Base-by-base conservation (phyloP, 2,113 vertebrate species). In the Scophthalmus maximus region DNA sequence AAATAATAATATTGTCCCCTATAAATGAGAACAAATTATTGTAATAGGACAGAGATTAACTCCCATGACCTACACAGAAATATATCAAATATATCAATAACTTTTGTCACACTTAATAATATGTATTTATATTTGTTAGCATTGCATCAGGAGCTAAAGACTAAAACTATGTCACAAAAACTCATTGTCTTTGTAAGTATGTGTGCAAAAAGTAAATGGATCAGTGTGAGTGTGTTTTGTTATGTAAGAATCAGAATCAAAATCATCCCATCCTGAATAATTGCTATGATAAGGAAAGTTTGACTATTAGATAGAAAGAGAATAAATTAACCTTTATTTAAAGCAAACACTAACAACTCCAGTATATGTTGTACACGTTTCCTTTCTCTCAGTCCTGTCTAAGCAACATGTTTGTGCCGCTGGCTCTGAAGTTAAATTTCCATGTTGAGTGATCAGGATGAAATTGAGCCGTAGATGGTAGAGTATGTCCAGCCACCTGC, bases 51-150 rank as follows among this genome's bases (percentile, higher is more conserved):
- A 52, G 34, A 42, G 26, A 64, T 22, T 1, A 9, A 14, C 17
- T 36, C 59, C 17, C 26, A 9, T 63, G 10, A 4, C 20, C 11
- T 23, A 46, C 22, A 73, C 34, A 50, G 9, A 52, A 67, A 32
- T 40, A 63, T 15, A 60, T 56, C 70, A 74, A 29, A 25, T 34
- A 68, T 17, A 56, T 58, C 69, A 73, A 27, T 58, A 71, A 70
- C 47, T 34, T 69, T 60, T 61, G 22, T 70, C 44, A 76, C 57
- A 66, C 76, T 88, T 87, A 82, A 85, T 30, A 66, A 36, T 44
- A 17, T 17, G 3, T 44, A 8, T 17, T 3, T 73, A 23, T 67
- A 22, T 63, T 42, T 46, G 30, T 74, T 53, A 64, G 69, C 51
- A 68, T 34, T 6, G 53, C 61, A 68, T 77, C 23, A 32, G 49